Evolutionary conservation across 64 coral and sea anemone species (phyloP), one percentile per base, ranked within the genome.

Genomic region (Stichodactyla helianthus): DNA sequence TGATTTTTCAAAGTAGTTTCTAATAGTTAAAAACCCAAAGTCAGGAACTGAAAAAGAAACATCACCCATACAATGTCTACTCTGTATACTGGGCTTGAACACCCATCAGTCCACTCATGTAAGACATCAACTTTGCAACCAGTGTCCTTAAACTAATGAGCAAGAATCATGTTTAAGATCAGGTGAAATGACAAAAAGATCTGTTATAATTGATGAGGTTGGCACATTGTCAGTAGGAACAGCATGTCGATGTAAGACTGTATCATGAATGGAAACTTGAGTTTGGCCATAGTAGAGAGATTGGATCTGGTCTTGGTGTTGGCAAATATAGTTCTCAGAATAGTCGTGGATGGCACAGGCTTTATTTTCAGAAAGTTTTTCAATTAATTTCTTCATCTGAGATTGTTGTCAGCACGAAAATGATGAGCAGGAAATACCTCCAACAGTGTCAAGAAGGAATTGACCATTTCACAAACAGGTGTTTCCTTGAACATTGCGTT

Each of bases 301-400:
- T n/a, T 89, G 88, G 16, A 89, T 58, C 27, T 89, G 82, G 20
- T 84, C 81, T 54, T 84, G 88, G 10, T 89, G 88, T 15, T 67
- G 62, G 16, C 80, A 89, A 0, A 51, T 5, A 25, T 83, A 89
- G 11, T 89, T 89, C 58, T 89, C 23, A 6, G 88, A 89, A 54
- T 89, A 89, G 20, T 89, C 88, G 20, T 89, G 88, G 7, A 87
- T 25, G 55, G 11, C 11, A 78, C 25, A 50, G n/a, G 44, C 86
- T 44, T 54, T 6, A 56, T 55, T 5, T 44, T 17, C 50, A 52
- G 64, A 26, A 5, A 87, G 53, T 8, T 55, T 77, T 25, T 87
- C 6, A 11, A 87, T 55, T 53, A 77, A 26, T 8, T 27, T 26
- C 65, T 50, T 55, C 16, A 77, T 77, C 52, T 84, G 31, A 16